These are phyloP conservation scores for Cyclina sinensis DNA, from an alignment of 1,140 invertebrate species.

Conservation along the genomic window DNA sequence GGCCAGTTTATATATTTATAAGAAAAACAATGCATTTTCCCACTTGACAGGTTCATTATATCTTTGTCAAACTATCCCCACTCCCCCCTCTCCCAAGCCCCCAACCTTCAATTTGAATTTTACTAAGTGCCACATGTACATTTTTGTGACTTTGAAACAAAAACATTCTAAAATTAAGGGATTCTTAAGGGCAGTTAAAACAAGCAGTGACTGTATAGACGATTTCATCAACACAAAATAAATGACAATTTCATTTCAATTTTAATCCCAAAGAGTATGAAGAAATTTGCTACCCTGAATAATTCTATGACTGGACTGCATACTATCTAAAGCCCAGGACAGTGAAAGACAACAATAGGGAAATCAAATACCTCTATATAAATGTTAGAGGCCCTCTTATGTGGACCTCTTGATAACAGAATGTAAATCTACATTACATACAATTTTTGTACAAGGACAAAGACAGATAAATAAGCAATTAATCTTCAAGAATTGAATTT, in stretches of 20 bases:
- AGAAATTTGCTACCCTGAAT: neutral
- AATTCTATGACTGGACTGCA: conserved; percentile 17
- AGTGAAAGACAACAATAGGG: conserved; percentile 13
- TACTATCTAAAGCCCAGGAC: neutral
- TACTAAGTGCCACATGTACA: too few relatives aligned
- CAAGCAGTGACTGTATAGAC: too few relatives aligned
- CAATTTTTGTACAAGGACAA: neutral
- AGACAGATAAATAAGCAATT: conserved; percentile 13
- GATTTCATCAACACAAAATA: neutral
- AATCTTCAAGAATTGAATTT: conserved; percentile 5
- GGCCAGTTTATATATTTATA: too few relatives aligned
- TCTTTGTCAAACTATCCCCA: too few relatives aligned
- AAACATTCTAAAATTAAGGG: too few relatives aligned
- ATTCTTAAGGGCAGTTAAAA: too few relatives aligned
- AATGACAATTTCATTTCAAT: conserved; percentile 10
- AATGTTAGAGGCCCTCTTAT: neutral
- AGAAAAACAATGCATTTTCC: too few relatives aligned
- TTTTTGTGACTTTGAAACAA: too few relatives aligned
- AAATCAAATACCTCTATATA: neutral
- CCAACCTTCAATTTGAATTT: too few relatives aligned
- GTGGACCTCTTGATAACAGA: conserved; percentile 1
- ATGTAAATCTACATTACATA: conserved; percentile 19
- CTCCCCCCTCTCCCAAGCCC: too few relatives aligned
- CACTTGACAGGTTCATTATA: too few relatives aligned
- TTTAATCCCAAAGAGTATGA: neutral